Evolutionary conservation across 2,888 invertebrate species (phyloP).

Genomic region (Agrotis exclamationis): DNA sequence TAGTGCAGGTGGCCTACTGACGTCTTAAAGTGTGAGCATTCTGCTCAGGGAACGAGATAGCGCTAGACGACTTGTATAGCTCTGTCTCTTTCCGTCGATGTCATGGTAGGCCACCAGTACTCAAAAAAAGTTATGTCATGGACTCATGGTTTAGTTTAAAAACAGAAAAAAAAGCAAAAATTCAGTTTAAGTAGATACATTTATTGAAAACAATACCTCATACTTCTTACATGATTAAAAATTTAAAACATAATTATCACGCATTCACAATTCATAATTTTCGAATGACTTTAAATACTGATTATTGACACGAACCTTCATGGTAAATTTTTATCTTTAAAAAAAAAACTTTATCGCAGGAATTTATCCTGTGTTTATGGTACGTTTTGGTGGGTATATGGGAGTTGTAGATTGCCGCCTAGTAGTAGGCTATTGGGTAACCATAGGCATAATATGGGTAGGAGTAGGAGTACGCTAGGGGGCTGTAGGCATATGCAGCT

Average conservation of each 20-base stretch:
- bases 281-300: slow-evolving; percentile 33
- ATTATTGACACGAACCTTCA: slow-evolving; percentile 21
- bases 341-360: too few species aligned
- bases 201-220: slow-evolving; percentile 36
- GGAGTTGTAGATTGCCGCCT: slow-evolving; percentile 37
- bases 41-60: too few species aligned
- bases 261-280: slow-evolving; percentile 22
- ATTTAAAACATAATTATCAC: slow-evolving; percentile 47
- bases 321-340: not conserved
- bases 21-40: too few species aligned
- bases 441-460: slow-evolving; percentile 84
- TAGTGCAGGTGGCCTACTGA: too few species aligned
- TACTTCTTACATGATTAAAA: slow-evolving; percentile 21
- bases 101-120: too few species aligned
- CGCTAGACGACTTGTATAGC: too few species aligned
- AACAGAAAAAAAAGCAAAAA: not conserved
- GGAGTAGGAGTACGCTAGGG: slow-evolving; percentile 83
- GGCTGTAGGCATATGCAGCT: slow-evolving; percentile 83
- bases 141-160: too few species aligned
- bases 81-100: too few species aligned
- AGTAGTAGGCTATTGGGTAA: slow-evolving; percentile 81
- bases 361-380: not conserved
- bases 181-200: slow-evolving; percentile 17
- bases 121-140: too few species aligned
- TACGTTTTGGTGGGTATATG: slow-evolving; percentile 33